Base-by-base conservation (phyloP, 1,140 invertebrate species). In the Pseudomyrmex dendroicus region DNA sequence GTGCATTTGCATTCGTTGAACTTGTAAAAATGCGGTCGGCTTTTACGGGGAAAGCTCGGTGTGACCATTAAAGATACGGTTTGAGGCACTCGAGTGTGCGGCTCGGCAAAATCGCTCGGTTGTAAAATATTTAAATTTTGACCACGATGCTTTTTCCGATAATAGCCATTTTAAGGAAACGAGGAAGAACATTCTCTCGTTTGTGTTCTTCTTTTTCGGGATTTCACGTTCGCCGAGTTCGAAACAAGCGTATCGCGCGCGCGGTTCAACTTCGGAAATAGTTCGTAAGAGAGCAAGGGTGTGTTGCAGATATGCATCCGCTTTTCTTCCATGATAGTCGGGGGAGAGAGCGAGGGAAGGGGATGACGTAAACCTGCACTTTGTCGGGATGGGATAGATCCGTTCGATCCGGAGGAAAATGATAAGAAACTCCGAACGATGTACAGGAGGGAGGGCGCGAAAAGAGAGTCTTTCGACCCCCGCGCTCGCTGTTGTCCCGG, bases 381-480 rank as follows among this genome's bases (percentile, higher is more conserved):
- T 70, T 48, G 66, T 80, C 54, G 76, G 73, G 4, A 74, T 59
- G 52, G 25, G 62, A 77, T 77, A 17, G 20, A 20, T 50, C 20
- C 44, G 20, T 4, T 25, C 54, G 76, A 61, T 80, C n/a, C 66
- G 5, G 12, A 46, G 9, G 22, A 80, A 70, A 59, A 80, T 80
- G 76, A 80, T 80, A 72, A 80, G 76, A 80, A 61, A 70, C 15
- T 70, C 35, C 66, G 66, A 59, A 22, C 35, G 76, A 59, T 25
- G 46, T 25, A 62, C 52, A 48, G 9, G 46, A 13, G 22, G 13
- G 20, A n/a, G 15, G 15, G n/a, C 13, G 44, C 13, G 72, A 63
- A 20, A 74, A 62, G 72, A 57, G 52, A 35, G 35, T 35, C 35
- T 35, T 1, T 13, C 66, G 35, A 48, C 12, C 13, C 35, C 5